Evolutionary conservation across 1,140 invertebrate species (phyloP).

Genomic region (Tribolium madens): DNA sequence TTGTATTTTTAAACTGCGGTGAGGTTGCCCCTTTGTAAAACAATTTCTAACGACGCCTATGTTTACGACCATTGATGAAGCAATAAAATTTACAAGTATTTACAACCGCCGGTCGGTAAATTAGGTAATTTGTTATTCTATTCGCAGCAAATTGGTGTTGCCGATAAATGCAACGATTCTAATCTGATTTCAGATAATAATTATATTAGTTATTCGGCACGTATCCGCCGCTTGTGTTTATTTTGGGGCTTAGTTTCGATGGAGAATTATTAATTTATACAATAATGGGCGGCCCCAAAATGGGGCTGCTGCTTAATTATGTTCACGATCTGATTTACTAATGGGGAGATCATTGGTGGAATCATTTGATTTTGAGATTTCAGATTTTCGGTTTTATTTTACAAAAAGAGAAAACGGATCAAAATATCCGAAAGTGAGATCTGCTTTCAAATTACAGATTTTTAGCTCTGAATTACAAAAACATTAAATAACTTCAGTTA

Average conservation of each 20-base stretch:
- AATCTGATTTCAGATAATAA: conserved; percentile 11
- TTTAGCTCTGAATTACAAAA: too few relatives aligned
- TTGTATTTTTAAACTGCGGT: too few relatives aligned
- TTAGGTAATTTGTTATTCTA: conserved; percentile 16
- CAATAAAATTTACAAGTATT: conserved; percentile 10
- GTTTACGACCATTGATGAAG: neutral
- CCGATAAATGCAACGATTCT: conserved; percentile 12
- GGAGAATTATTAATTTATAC: neutral
- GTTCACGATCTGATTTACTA: neutral
- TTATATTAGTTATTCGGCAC: conserved; percentile 12
- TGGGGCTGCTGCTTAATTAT: neutral
- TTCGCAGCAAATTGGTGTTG: conserved; percentile 5
- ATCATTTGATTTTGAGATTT: neutral
- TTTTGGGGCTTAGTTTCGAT: conserved; percentile 4
- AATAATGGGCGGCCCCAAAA: neutral
- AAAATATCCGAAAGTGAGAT: too few relatives aligned
- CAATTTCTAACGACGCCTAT: too few relatives aligned
- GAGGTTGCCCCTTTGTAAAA: too few relatives aligned
- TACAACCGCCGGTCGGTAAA: neutral
- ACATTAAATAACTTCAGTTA: too few relatives aligned
- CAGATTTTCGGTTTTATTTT: too few relatives aligned
- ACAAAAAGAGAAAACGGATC: too few relatives aligned
- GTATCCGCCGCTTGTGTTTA: neutral
- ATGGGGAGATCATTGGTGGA: neutral
- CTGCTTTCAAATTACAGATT: too few relatives aligned